Evolutionary conservation across 2,888 invertebrate species (phyloP), one percentile per base, ranked within the genome.

Genomic region (Drosophila limbata): DNA sequence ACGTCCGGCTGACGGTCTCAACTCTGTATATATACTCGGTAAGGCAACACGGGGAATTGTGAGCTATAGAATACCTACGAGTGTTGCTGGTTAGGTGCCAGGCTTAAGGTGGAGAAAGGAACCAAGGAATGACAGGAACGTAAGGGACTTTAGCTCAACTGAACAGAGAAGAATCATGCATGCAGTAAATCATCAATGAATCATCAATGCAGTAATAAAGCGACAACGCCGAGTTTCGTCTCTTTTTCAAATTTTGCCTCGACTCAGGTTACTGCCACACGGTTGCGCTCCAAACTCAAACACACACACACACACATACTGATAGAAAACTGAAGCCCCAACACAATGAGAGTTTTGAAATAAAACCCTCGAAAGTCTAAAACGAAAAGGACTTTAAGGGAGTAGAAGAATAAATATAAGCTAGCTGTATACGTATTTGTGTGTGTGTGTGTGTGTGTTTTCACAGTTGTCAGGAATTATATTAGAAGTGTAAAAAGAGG

Each of bases 201-300:
- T 84, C 87, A 84, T 81, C 69, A 83, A 63, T 79, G 85, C 83
- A 69, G 8, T 2, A 28, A 28, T 55, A 67, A 21, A 73, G 56
- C 64, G 44, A 63, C 62, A 78, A 56, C 52, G 48, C 31, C 55
- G 17, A 39, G 31, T 59, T 47, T n/a, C 31, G 48, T 56, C 66
- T 21, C 19, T 35, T 17, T 50, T 33, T 42, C 8, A 28, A 28
- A 65, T 45, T 42, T 62, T 67, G 50, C 59, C 67, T 67, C 69
- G 67, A 55, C 82, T 84, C 83, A 78, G 69, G 88, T 84, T 84
- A 85, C 84, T 69, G 81, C 81, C 62, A 77, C 77, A 72, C 57
- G 65, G 66, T 63, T 77, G 64, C 66, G 64, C 64, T 51, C 21
- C 55, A 53, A 44, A 17, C 33, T 39, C 55, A 48, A 39, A 17